Base-by-base conservation (phyloP, 2,113 vertebrate genomes). In the Carlito syrichta region DNA sequence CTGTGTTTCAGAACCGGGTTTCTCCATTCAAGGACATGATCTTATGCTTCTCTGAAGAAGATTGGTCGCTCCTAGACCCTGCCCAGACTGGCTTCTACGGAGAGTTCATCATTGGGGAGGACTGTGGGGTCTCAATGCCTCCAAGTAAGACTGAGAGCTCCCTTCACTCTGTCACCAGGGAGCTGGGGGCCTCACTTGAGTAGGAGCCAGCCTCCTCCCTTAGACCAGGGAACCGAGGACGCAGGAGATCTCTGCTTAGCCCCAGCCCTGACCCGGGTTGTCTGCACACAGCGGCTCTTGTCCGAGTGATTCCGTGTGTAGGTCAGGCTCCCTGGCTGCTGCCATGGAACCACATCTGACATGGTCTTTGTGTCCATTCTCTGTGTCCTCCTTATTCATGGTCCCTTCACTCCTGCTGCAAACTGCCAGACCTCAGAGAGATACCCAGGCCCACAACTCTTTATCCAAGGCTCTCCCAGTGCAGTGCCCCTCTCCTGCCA, bases 21-120 rank as follows among this genome's bases (percentile, higher is more conserved):
- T 97, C 96, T 54, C 97, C 97, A 35, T 97, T 97, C 27, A 96
- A 98, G 96, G 98, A 98, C 84, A 91, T 98, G 96, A 98, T 98
- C 81, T 77, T 98, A 38, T 98, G 97, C 92, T 98, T 98, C 96
- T 98, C 98, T 0, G 93, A 98, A 82, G 98, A 98, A 81, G 98
- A 98, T 74, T 98, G 98, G 98, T 98, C 98, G 54, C 97, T 98
- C 32, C 97, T 98, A 7, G 97, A 98, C 71, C 98, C 98, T 10
- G 98, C 97, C 12, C 98, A 97, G 89, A 98, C 98, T 22, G 98
- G 98, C 87, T 98, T 97, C 96, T 97, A 97, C 0, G 98, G 97
- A 40, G 98, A 98, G 56, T 98, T 98, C 97, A 98, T 98, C 95
- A 98, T 98, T 3, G 97, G 96, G 40, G 98, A 98, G 73, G 98